Percentiles rank a stretch among this genome's conserved stretches.
These are phyloP conservation scores for Amazona guildingii DNA, from an alignment of 2,113 vertebrate species.

Conservation along the genomic window DNA sequence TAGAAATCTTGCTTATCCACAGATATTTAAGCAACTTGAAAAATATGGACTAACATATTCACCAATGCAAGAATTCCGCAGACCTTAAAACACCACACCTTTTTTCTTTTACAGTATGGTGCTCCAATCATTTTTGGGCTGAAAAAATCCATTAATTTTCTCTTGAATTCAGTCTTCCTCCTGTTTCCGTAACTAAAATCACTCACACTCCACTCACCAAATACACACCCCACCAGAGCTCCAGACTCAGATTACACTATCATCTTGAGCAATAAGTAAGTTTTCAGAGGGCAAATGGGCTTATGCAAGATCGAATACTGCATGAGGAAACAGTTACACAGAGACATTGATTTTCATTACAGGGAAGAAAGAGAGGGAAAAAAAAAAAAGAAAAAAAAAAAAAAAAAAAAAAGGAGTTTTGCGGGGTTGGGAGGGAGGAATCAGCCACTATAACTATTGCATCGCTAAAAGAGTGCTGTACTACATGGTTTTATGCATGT, in stretches of 20 bases:
- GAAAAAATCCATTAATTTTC: neutral
- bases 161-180: neutral
- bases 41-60: neutral
- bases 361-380: neutral
- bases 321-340: neutral
- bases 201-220: neutral
- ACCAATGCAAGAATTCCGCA: neutral
- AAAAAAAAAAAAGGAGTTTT: neutral
- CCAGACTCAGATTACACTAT: neutral
- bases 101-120: neutral
- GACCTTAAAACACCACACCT: neutral
- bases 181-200: neutral
- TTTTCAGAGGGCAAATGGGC: neutral
- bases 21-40: neutral
- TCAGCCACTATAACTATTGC: neutral
- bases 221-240: neutral
- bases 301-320: neutral
- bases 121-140: neutral
- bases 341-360: neutral
- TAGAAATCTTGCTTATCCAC: neutral
- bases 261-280: neutral
- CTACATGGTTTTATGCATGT: neutral
- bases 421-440: neutral
- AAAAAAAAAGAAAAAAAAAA: fast-evolving
- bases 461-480: neutral